Evolutionary conservation across 2,113 vertebrate genomes (phyloP).

Genomic region (Macrotus californicus): DNA sequence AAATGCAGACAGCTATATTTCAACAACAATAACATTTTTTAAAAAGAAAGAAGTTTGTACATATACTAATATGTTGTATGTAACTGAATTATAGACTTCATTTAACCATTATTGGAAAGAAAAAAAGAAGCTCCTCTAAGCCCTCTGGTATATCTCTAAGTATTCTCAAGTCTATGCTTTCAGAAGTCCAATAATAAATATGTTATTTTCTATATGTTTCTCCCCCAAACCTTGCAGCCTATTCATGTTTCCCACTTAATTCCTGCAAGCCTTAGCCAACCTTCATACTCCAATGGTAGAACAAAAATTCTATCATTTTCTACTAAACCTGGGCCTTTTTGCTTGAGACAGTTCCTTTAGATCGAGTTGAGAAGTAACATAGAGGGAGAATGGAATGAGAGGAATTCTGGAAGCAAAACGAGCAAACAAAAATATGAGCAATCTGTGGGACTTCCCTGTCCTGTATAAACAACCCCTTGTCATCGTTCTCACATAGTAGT

Average conservation of each 20-base stretch:
- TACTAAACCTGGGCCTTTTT: background rate
- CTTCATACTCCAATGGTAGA: background rate
- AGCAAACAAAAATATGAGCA: background rate
- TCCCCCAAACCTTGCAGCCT: background rate
- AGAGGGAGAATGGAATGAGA: background rate
- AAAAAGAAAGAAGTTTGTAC: too few species aligned
- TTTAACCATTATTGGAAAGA: too few species aligned
- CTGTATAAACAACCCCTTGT: background rate
- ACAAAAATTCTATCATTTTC: background rate
- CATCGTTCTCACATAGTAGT: background rate
- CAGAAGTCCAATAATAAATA: background rate
- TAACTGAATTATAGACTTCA: too few species aligned
- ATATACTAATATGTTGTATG: too few species aligned
- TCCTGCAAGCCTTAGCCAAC: background rate
- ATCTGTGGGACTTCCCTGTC: background rate
- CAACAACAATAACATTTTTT: too few species aligned
- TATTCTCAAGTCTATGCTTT: background rate
- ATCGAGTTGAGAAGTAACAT: background rate
- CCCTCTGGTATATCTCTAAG: background rate
- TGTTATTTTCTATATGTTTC: background rate
- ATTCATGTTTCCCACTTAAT: background rate
- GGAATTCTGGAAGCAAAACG: background rate
- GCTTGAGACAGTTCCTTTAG: background rate
- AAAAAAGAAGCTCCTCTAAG: background rate
- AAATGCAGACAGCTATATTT: too few species aligned